phyloP scores from a whole-genome alignment of 1,140 invertebrate genomes.

The Cataglyphis hispanica region DNA sequence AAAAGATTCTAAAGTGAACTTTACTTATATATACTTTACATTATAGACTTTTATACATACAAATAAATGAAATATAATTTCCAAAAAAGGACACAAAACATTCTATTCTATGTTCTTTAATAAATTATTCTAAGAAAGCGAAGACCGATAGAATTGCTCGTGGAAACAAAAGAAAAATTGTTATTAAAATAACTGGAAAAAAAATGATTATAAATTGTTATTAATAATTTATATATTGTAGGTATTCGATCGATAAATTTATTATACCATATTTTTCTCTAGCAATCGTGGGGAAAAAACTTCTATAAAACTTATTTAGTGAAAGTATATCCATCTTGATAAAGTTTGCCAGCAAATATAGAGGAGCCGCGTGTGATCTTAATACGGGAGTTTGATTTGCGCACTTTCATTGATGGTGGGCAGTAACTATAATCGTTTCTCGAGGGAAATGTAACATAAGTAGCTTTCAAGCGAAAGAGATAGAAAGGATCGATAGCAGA shows the following conservation, averaged over 20 bases:
- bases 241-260: conserved; percentile 17
- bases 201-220: not conserved
- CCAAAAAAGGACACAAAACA: not conserved
- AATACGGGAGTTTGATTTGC: conserved; percentile 45
- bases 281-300: not conserved
- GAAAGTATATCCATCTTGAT: not conserved
- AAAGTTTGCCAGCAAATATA: conserved; percentile 22
- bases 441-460: conserved; percentile 29
- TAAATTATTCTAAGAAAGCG: not conserved
- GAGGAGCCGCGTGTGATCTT: conserved; percentile 3
- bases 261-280: not conserved
- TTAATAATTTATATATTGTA: not conserved
- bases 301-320: conserved; percentile 5
- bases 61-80: conserved; percentile 12
- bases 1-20: not conserved
- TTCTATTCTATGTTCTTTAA: not conserved
- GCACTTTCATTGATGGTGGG: not conserved
- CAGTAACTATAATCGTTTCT: conserved; percentile 34
- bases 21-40: not conserved
- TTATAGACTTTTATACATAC: not conserved
- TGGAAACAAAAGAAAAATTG: not conserved
- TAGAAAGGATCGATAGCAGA: conserved; percentile 4
- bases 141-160: not conserved
- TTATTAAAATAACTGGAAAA: not conserved
- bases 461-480: conserved; percentile 22